Conservation (phyloP, 2,888 invertebrate species). For the Eulithis prunata region DNA sequence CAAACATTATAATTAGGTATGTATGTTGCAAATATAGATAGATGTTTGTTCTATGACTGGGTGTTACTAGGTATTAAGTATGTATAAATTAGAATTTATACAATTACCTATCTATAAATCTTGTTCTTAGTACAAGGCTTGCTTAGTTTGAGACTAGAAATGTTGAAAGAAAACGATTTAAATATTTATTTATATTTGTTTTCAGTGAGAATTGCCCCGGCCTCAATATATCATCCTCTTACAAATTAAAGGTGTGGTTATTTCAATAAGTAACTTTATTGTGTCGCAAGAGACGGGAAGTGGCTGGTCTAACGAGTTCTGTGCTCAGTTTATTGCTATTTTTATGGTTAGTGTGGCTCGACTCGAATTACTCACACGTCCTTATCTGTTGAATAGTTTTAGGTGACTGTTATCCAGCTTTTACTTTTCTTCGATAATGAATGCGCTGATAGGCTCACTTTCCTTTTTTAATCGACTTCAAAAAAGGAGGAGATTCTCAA, state of each 20-base stretch:
- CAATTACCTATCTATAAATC: too few species aligned
- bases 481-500: too few species aligned
- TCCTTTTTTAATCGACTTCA: not conserved
- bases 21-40: too few species aligned
- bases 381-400: slow-evolving; percentile 44
- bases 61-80: too few species aligned
- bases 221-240: not conserved
- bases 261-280: slow-evolving; percentile 74
- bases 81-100: too few species aligned
- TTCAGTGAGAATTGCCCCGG: too few species aligned
- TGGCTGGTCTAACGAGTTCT: slow-evolving; percentile 64
- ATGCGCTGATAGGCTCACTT: not conserved
- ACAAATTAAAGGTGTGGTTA: slow-evolving; percentile 58
- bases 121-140: too few species aligned
- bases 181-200: too few species aligned
- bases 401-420: slow-evolving; percentile 16
- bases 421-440: slow-evolving; percentile 10
- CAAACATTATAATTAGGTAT: too few species aligned
- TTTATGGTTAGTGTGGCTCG: slow-evolving; percentile 59
- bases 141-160: too few species aligned
- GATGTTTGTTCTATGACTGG: too few species aligned
- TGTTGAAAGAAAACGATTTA: too few species aligned
- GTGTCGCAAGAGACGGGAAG: slow-evolving; percentile 59
- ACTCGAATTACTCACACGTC: slow-evolving; percentile 49
- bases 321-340: slow-evolving; percentile 59